Evolutionary conservation across 2,113 vertebrate genomes (phyloP), one percentile per base, ranked within the genome.

Genomic region (Nycticorax nycticorax): DNA sequence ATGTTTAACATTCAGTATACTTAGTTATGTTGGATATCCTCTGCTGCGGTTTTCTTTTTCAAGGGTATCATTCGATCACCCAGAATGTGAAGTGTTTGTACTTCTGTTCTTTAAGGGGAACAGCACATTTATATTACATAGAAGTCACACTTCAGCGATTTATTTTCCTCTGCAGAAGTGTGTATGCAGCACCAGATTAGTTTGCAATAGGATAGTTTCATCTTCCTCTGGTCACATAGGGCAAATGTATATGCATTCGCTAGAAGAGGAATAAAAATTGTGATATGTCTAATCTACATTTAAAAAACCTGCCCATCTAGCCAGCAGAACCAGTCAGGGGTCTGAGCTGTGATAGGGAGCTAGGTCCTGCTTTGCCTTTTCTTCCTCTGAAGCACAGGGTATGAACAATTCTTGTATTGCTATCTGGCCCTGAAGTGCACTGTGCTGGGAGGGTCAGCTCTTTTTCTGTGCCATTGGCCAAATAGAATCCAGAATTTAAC

Each of bases 221-320:
- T 96, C 88, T 92, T 91, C 83, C 60, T 85, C 77, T 92, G 95
- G 96, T 97, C 94, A 94, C 80, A 87, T 2, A 92, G 97, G 97
- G 86, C 92, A 93, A 89, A 95, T 85, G 64, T 74, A 68, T 91
- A 75, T 85, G 86, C 88, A 91, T 94, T 83, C 87, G 43, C 83
- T 57, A 8, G 83, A 55, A 85, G 73, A 93, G 39, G 68, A 93
- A 81, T 56, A 75, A 89, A 87, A 95, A 96, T 72, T 84, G 90
- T 84, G 80, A 87, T 85, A 45, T 35, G 86, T 88, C 75, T 89
- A 94, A 96, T 96, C 84, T 96, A 27, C 93, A 93, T 93, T 96
- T 94, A 94, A 94, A 95, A 63, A 96, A 91, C 24, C 24, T 91
- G 85, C 37, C 81, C 87, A 62, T 75, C 45, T 68, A 88, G 50